Percentiles rank a stretch among this genome's conserved stretches.
These are phyloP conservation scores for Epinephelus cyanopodus DNA, from an alignment of 2,113 vertebrate species.

Conservation along the genomic window DNA sequence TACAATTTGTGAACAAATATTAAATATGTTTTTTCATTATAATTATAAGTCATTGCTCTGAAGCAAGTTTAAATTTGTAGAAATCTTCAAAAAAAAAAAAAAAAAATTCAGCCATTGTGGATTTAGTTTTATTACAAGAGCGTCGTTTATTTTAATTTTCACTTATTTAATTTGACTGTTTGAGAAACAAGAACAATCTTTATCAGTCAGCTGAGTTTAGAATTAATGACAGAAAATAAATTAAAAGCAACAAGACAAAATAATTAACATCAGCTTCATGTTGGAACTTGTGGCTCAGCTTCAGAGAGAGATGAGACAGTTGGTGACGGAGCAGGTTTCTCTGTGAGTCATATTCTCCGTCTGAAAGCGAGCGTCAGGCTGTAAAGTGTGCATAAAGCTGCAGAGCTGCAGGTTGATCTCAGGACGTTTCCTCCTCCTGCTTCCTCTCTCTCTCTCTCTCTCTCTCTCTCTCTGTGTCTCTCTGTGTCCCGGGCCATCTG, in stretches of 20 bases:
- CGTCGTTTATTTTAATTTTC: neutral
- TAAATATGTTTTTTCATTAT: neutral
- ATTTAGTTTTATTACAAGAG: neutral
- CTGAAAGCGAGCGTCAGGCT: neutral
- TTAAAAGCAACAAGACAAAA: too few relatives aligned
- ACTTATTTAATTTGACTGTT: neutral
- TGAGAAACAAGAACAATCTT: neutral
- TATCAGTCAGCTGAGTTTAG: neutral
- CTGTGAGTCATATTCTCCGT: neutral
- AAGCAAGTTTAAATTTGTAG: too few relatives aligned
- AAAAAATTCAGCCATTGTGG: too few relatives aligned
- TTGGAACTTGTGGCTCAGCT: neutral
- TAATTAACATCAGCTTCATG: too few relatives aligned
- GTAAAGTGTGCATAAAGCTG: conserved; percentile 48
- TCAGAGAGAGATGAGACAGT: neutral
- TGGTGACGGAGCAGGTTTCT: neutral
- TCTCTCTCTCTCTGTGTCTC: conserved; percentile 8
- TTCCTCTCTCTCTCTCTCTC: conserved; percentile 11
- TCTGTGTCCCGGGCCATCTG: conserved; percentile 85
- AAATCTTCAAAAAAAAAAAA: too few relatives aligned
- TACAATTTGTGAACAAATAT: neutral
- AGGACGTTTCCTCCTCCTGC: conserved; percentile 33
- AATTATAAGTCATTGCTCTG: neutral
- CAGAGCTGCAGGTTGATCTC: conserved; percentile 27
- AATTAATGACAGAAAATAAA: too few relatives aligned